Conservation (phyloP, 2,888 invertebrate genomes). For the Orchesellides sinensis region DNA sequence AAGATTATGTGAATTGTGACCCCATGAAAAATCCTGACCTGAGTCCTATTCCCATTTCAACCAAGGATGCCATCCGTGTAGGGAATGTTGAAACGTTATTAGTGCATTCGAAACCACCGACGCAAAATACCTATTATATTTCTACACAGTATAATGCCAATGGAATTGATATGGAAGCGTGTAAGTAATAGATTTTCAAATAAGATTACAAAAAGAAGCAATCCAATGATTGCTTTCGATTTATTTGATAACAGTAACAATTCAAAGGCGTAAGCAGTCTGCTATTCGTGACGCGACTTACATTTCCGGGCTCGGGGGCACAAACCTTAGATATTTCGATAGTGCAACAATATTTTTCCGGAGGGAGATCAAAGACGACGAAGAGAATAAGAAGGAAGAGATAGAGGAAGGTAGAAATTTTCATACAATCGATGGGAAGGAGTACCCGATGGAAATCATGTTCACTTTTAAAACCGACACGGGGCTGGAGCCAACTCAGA, state of each 20-base stretch:
- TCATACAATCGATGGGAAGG: constrained; percentile 49
- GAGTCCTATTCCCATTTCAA: constrained; percentile 53
- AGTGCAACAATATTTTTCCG: constrained; percentile 51
- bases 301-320: constrained; percentile 43
- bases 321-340: constrained; percentile 28
- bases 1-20: constrained; percentile 26
- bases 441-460: constrained; percentile 61
- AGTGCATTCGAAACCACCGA: constrained; percentile 37
- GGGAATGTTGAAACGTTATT: constrained; percentile 15
- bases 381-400: neutral
- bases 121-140: constrained; percentile 6
- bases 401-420: constrained; percentile 1
- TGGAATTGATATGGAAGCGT: constrained; percentile 35
- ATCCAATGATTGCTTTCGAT: neutral
- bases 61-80: neutral
- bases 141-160: constrained; percentile 3
- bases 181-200: constrained; percentile 40
- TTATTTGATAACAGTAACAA: constrained; percentile 15
- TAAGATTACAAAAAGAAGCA: neutral
- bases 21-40: constrained; percentile 30
- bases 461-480: constrained; percentile 31
- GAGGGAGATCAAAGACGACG: neutral
- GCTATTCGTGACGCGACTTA: constrained; percentile 25
- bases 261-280: neutral
- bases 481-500: constrained; percentile 30